Percentiles rank a stretch among this genome's conserved stretches.
Evolutionary conservation across 2,113 vertebrate species (phyloP).

Genomic region (Mus spicilegus): DNA sequence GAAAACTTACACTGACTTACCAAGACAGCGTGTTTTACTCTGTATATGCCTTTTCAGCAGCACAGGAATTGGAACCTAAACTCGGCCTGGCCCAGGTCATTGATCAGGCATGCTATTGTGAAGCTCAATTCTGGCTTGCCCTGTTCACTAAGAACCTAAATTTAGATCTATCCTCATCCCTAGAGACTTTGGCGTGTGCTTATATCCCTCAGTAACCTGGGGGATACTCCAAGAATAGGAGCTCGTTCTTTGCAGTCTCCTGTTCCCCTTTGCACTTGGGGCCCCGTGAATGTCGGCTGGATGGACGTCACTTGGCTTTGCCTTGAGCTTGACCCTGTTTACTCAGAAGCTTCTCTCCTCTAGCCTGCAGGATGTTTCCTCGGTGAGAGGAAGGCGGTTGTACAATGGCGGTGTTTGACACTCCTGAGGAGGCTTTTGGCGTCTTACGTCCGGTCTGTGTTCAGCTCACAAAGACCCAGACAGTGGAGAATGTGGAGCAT

Average conservation of each 20-base stretch:
- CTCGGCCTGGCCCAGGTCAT: background rate
- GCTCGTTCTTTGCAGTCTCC: background rate
- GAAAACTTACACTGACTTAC: constrained; percentile 22
- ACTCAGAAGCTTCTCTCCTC: constrained; percentile 50
- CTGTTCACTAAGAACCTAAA: background rate
- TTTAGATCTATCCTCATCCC: background rate
- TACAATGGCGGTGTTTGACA: constrained; percentile 90
- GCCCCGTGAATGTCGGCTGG: background rate
- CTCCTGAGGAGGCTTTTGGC: constrained; percentile 93
- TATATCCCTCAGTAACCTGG: background rate
- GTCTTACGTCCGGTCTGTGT: constrained; percentile 93
- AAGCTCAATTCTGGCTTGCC: background rate
- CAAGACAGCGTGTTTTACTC: background rate
- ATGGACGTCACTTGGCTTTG: background rate
- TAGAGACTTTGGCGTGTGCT: background rate
- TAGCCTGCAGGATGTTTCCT: constrained; percentile 66
- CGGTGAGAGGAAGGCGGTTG: background rate
- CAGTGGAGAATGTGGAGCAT: constrained; percentile 87
- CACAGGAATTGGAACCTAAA: background rate
- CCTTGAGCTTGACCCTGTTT: constrained; percentile 42
- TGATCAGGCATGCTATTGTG: background rate
- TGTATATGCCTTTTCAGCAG: background rate
- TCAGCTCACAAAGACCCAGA: constrained; percentile 91
- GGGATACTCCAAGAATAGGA: background rate
- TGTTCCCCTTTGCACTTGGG: background rate